These are phyloP conservation scores for Eupithecia tripunctaria DNA, from an alignment of 2,888 invertebrate species.

Conservation along the genomic window DNA sequence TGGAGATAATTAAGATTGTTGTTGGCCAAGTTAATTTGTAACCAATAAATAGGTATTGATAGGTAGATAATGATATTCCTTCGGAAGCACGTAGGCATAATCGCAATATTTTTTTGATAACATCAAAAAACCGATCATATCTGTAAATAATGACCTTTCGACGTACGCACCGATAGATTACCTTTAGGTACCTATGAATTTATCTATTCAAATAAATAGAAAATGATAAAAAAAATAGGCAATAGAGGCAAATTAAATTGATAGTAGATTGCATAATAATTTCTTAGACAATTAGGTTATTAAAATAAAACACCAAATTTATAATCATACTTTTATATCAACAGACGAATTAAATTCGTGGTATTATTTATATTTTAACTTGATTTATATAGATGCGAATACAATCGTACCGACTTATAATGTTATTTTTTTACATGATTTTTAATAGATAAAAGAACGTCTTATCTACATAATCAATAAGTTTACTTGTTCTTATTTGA, in stretches of 20 bases:
- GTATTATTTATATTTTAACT: constrained; percentile 43
- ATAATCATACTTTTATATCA: constrained; percentile 68
- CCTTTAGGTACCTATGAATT: neutral
- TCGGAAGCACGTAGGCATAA: constrained; percentile 14
- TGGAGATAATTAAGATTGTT: constrained; percentile 58
- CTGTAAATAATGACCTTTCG: neutral
- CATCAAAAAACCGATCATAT: constrained; percentile 5
- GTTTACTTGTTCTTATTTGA: constrained; percentile 15
- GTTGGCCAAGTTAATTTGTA: neutral
- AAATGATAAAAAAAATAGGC: neutral
- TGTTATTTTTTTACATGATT: neutral
- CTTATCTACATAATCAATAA: neutral
- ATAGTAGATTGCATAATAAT: neutral
- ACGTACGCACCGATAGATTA: neutral
- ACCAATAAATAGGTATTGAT: neutral
- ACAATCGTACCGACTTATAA: constrained; percentile 14
- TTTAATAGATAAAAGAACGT: neutral
- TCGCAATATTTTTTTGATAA: neutral
- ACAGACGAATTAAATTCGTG: constrained; percentile 75
- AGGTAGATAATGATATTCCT: neutral
- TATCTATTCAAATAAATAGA: neutral
- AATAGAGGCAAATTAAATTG: neutral
- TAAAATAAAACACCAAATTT: constrained; percentile 45
- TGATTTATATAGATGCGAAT: constrained; percentile 37
- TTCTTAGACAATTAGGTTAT: neutral